phyloP scores from a whole-genome alignment of 2,797 vertebrate species.

The Potorous gilbertii region DNA sequence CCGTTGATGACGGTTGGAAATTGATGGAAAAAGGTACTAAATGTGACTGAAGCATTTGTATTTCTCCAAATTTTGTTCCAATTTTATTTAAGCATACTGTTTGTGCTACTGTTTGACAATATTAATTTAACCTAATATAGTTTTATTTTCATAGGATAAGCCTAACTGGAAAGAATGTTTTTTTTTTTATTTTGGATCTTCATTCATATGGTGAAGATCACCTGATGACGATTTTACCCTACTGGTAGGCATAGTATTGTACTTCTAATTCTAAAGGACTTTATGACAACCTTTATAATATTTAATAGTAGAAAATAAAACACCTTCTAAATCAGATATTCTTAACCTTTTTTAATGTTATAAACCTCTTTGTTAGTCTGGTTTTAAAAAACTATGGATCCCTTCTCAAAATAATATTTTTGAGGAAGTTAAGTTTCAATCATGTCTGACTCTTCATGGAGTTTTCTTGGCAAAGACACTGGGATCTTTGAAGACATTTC shows the following conservation, averaged over 20 bases:
- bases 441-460: not conserved
- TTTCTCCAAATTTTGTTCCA: not conserved
- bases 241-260: not conserved
- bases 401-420: not conserved
- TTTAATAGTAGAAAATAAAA: not conserved
- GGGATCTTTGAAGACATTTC: not conserved
- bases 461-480: not conserved
- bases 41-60: not conserved
- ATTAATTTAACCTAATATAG: not conserved
- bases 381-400: not conserved
- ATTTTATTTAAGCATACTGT: not conserved
- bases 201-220: not conserved
- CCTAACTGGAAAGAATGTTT: not conserved
- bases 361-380: not conserved
- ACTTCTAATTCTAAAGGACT: not conserved
- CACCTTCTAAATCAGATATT: not conserved
- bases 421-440: not conserved
- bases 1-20: not conserved
- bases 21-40: not conserved
- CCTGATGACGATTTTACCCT: not conserved
- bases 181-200: not conserved
- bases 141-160: not conserved
- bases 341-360: not conserved
- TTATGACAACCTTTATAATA: not conserved
- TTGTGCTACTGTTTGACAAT: not conserved